These are phyloP conservation scores for Mastomys natalensis DNA, from an alignment of 2,113 vertebrate genomes.

Conservation along the genomic window DNA sequence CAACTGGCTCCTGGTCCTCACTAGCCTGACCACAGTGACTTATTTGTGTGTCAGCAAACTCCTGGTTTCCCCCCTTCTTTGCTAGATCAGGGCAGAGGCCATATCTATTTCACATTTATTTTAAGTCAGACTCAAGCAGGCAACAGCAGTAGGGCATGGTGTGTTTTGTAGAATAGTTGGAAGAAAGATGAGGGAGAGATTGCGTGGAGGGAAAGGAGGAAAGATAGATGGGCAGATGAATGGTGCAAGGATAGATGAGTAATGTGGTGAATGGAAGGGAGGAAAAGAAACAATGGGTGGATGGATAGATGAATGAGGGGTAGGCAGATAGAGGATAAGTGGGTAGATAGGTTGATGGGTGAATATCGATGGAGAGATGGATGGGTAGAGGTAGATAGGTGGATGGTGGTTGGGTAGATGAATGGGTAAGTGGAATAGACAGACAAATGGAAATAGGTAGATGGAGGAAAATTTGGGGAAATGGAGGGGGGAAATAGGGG, in stretches of 20 bases:
- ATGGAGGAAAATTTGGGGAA: too few species aligned
- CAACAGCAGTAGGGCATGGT: accelerated
- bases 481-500: too few species aligned
- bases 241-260: background rate
- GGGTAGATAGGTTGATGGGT: background rate
- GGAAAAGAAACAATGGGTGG: background rate
- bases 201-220: background rate
- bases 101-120: accelerated
- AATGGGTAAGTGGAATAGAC: background rate
- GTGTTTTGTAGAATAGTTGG: background rate
- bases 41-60: background rate
- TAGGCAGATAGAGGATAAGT: too few species aligned
- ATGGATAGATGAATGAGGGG: background rate
- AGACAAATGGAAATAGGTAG: background rate
- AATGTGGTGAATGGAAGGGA: too few species aligned
- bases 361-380: background rate
- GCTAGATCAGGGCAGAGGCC: background rate
- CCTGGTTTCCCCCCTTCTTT: background rate
- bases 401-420: background rate
- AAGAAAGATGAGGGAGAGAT: background rate
- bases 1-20: background rate
- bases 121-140: background rate
- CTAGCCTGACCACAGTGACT: background rate
- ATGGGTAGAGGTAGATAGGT: background rate
- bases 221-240: background rate